Percentiles rank a stretch among this genome's conserved stretches.
Evolutionary conservation across 37 sponge, comb jelly and placozoan genomes (phyloP).

Genomic region (Geodia barretti): DNA sequence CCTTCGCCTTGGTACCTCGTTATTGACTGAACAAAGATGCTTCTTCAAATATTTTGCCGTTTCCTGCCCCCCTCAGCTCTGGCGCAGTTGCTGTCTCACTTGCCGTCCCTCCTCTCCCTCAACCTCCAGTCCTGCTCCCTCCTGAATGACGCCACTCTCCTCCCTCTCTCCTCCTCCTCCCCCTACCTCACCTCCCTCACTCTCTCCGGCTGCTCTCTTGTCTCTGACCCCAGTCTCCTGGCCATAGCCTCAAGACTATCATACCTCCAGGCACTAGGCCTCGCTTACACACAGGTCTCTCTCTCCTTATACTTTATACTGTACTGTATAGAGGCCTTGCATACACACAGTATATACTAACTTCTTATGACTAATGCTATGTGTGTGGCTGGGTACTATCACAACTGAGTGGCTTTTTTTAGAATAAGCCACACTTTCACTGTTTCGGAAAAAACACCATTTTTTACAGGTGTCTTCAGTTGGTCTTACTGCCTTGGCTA

Average conservation of each 20-base stretch:
- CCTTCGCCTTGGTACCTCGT: too few species aligned
- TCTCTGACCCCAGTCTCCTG: constrained; percentile 27
- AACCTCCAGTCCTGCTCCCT: constrained; percentile 44
- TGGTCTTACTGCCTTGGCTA: constrained; percentile 24
- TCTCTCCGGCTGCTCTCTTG: constrained; percentile 49
- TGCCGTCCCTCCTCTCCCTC: not conserved
- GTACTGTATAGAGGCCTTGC: not conserved
- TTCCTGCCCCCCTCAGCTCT: not conserved
- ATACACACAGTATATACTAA: too few species aligned
- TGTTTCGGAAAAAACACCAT: too few species aligned
- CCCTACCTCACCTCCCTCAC: constrained; percentile 36
- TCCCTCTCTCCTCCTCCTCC: constrained; percentile 11
- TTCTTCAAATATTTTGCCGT: constrained; percentile 22
- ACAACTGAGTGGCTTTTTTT: too few species aligned
- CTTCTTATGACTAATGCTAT: too few species aligned
- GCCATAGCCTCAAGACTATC: constrained; percentile 19
- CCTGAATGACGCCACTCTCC: constrained; percentile 35
- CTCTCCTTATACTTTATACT: not conserved
- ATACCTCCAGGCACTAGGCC: constrained; percentile 33
- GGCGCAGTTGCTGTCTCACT: not conserved
- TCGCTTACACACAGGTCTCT: constrained; percentile 49
- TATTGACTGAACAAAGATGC: too few species aligned
- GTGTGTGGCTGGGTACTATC: not conserved
- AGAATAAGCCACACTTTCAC: too few species aligned
- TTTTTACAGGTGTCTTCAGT: constrained; percentile 36